Conservation (phyloP, 2,113 vertebrate species). For the Setophaga coronata region DNA sequence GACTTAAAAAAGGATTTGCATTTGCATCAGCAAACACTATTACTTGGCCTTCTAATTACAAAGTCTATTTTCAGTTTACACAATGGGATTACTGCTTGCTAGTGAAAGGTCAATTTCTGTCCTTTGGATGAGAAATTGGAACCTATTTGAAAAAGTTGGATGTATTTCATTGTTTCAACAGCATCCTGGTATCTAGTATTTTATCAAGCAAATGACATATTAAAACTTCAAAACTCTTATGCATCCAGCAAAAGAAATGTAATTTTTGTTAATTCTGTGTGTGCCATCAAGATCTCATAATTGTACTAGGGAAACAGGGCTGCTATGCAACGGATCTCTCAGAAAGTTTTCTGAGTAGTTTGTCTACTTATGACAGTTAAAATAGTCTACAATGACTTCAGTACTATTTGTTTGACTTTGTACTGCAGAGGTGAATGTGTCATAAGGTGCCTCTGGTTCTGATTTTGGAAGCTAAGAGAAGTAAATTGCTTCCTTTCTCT, state of each 20-base stretch:
- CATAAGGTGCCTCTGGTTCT: background rate
- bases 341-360: background rate
- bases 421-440: background rate
- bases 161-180: background rate
- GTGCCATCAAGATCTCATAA: background rate
- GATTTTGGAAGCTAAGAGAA: background rate
- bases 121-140: background rate
- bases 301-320: background rate
- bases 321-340: background rate
- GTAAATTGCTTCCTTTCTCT: background rate
- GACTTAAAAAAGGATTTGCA: background rate
- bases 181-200: background rate
- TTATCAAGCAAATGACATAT: background rate
- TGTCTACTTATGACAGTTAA: background rate
- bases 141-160: background rate
- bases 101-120: background rate
- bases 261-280: background rate
- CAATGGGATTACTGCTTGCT: background rate
- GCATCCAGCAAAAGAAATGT: background rate
- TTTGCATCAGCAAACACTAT: conserved; percentile 6
- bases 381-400: background rate
- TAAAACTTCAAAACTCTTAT: background rate
- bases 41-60: background rate
- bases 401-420: background rate
- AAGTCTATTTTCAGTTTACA: background rate